These are phyloP conservation scores for crab-eating macaque (Macaca fascicularis) DNA, from an alignment of 2,113 vertebrate species.

Conservation along the genomic window DNA sequence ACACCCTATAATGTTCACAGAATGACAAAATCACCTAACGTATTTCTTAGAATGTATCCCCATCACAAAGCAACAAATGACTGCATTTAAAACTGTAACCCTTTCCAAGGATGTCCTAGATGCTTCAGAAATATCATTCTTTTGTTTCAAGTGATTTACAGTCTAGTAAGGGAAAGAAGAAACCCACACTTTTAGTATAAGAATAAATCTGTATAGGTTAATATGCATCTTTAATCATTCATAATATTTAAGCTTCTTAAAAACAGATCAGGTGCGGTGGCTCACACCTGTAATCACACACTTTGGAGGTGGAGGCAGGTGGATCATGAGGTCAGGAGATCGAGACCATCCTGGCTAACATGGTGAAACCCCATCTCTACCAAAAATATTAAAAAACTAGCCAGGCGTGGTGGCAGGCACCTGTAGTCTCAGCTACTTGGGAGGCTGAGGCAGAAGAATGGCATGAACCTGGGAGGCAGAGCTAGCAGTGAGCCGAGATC, in stretches of 20 bases:
- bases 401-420: too few relatives aligned
- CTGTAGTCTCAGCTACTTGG: too few relatives aligned
- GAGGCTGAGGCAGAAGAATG: too few relatives aligned
- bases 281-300: too few relatives aligned
- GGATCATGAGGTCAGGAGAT: too few relatives aligned
- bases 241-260: conserved; percentile 8
- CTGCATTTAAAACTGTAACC: background rate
- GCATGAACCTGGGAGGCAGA: too few relatives aligned
- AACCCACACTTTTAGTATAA: background rate
- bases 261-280: background rate
- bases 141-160: background rate
- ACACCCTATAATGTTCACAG: background rate
- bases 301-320: too few relatives aligned
- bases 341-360: too few relatives aligned
- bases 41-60: background rate
- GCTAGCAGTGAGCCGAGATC: too few relatives aligned
- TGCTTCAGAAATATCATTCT: background rate
- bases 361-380: too few relatives aligned
- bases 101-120: background rate
- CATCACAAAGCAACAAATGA: background rate
- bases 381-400: too few relatives aligned
- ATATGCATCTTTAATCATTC: background rate
- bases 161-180: background rate
- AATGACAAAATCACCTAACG: background rate
- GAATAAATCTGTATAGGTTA: conserved; percentile 21